Evolutionary conservation across 2,888 invertebrate species (phyloP).

Genomic region (Syrphus vitripennis): DNA sequence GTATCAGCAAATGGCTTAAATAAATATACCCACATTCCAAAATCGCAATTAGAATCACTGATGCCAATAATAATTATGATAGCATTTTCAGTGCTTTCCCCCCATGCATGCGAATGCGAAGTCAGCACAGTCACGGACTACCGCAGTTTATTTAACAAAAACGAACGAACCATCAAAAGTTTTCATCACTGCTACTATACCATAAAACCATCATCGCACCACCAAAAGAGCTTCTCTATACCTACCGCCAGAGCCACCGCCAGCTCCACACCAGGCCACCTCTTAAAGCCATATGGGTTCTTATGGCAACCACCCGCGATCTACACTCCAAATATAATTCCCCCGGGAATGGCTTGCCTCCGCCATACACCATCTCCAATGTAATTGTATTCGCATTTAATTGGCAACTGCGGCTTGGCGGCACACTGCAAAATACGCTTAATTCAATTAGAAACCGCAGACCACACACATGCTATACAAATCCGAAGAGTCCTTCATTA

Average conservation of each 20-base stretch:
- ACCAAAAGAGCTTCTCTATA: too few species aligned
- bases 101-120: not conserved
- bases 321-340: not conserved
- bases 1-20: too few species aligned
- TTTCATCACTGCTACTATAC: not conserved
- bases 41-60: too few species aligned
- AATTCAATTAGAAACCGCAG: slow-evolving; percentile 69
- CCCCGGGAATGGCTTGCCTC: not conserved
- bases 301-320: slow-evolving; percentile 24
- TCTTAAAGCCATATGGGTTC: not conserved
- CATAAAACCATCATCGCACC: too few species aligned
- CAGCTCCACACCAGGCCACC: not conserved
- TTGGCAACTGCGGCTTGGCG: slow-evolving; percentile 69
- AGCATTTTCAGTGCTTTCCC: not conserved
- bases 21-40: too few species aligned
- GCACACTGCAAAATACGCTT: slow-evolving; percentile 61
- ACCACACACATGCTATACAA: slow-evolving; percentile 65
- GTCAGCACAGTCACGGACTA: not conserved
- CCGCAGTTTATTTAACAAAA: not conserved
- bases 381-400: slow-evolving; percentile 62
- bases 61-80: not conserved
- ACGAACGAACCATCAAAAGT: not conserved
- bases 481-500: slow-evolving; percentile 54
- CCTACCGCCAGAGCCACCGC: not conserved
- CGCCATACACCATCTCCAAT: slow-evolving; percentile 30